Base-by-base conservation (phyloP, 2,888 invertebrate species). In the Chymomyza caudatula region DNA sequence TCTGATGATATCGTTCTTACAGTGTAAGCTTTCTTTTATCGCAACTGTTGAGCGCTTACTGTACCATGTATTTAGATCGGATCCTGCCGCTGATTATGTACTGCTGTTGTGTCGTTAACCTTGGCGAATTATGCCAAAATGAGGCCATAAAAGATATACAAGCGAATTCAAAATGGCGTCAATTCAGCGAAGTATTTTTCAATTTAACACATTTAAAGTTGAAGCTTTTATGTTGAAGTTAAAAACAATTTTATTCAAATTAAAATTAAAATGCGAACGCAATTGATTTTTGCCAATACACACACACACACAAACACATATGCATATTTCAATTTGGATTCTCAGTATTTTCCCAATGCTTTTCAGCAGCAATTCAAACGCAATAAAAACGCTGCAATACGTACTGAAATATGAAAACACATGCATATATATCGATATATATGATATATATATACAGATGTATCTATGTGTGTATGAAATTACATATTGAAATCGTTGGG, bases 401-500 rank as follows among this genome's bases (percentile, higher is more conserved):
- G 29, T 11, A 29, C 6, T 25, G 25, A 25, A 5, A 2, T 2
- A 29, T 29, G 1, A 8, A 37, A 37, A 37, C 19, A 22, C 8
- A 51, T 51, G 5, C 8, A 11, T 3, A 19, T 20, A 19, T 49
- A 49, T 19, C 8, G n/a, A 49, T 15, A 3, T 44, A 44, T 44
- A 49, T 15, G n/a, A 20, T 49, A 49, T 15, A 3, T 44, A 44
- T 44, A 49, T 15, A 20, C 15, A 49, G 6, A 17, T 49, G 3
- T 49, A 49, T 49, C 22, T 19, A 51, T 51, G 3, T 51, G 51
- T 51, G 20, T 23, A 52, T 6, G n/a, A 52, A 51, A 65, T 74
- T 77, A 71, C 78, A 75, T 65, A 63, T 60, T 49, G 72, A 64
- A 69, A 74, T 80, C 71, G 85, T 52, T 49, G 85, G 81, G 78